These are phyloP conservation scores for Ips typographus DNA, from an alignment of 1,140 invertebrate genomes.

Conservation along the genomic window DNA sequence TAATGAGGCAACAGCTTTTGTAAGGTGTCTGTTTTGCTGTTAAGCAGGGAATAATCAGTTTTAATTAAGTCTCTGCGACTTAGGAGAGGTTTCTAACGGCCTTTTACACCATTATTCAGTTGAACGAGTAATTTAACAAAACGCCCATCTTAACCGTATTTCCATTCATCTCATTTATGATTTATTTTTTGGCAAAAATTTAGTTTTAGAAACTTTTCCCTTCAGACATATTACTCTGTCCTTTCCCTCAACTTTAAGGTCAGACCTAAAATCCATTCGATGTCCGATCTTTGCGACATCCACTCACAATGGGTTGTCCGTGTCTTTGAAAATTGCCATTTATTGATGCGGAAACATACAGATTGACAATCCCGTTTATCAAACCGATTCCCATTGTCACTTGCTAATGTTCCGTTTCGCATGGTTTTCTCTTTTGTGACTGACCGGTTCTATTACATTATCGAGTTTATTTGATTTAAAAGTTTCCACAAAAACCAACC, in stretches of 20 bases:
- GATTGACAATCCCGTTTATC: constrained; percentile 48
- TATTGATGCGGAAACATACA: constrained; percentile 48
- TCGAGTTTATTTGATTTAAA: too few relatives aligned
- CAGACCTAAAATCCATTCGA: constrained; percentile 20
- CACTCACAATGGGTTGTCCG: constrained; percentile 32
- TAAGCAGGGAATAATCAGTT: constrained; percentile 24
- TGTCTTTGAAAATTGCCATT: constrained; percentile 41
- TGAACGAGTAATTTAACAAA: not conserved
- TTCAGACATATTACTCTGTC: not conserved
- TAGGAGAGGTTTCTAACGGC: not conserved
- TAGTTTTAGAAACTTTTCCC: not conserved
- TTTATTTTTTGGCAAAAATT: not conserved
- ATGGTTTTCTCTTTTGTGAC: constrained; percentile 12
- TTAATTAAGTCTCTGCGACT: constrained; percentile 31
- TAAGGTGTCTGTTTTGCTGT: constrained; percentile 32
- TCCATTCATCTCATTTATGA: too few relatives aligned
- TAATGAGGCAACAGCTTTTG: constrained; percentile 33
- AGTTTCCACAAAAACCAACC: too few relatives aligned
- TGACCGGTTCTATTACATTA: not conserved
- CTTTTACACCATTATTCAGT: too few relatives aligned
- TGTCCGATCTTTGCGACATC: constrained; percentile 27
- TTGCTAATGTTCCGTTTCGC: constrained; percentile 32
- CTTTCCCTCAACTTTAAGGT: constrained; percentile 16
- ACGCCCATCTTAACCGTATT: too few relatives aligned
- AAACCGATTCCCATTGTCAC: constrained; percentile 42